These are phyloP conservation scores for Chinchilla lanigera DNA, from an alignment of 2,113 vertebrate genomes.

Conservation along the genomic window DNA sequence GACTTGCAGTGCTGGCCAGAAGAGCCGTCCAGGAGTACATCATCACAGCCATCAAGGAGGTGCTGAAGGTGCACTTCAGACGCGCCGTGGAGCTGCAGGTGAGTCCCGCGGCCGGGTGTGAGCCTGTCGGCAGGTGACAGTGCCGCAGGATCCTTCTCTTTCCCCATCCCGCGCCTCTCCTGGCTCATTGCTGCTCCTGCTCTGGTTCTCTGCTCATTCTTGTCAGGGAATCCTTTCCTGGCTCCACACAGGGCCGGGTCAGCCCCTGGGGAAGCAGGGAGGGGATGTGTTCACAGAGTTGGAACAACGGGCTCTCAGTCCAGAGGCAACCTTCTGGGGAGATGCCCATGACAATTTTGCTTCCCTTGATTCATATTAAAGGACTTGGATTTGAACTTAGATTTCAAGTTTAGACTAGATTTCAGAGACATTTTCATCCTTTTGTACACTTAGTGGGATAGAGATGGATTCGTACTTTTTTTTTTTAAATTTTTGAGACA, in stretches of 20 bases:
- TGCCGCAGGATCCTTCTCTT: rapidly evolving
- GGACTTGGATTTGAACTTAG: background rate
- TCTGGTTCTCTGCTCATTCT: background rate
- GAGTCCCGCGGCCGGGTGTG: conserved; percentile 58
- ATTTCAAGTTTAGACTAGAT: background rate
- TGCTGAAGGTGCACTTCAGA: conserved; percentile 92
- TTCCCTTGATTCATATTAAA: background rate
- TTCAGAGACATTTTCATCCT: background rate
- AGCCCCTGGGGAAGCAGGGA: background rate
- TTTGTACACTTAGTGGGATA: background rate
- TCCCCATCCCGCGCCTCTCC: background rate
- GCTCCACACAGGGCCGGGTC: background rate
- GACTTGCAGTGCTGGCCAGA: conserved; percentile 90
- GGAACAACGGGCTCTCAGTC: background rate
- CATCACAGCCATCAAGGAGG: conserved; percentile 91
- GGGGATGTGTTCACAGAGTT: background rate
- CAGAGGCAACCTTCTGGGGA: background rate
- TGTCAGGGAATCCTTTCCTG: background rate
- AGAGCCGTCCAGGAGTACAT: conserved; percentile 91
- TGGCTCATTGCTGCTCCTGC: background rate
- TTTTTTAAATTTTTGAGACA: background rate
- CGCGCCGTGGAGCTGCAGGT: conserved; percentile 95
- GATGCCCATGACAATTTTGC: background rate
- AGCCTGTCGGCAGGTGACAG: rapidly evolving
- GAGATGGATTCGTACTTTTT: background rate